Base-by-base conservation (phyloP, 2,113 vertebrate species). In the Platysternon megacephalum region DNA sequence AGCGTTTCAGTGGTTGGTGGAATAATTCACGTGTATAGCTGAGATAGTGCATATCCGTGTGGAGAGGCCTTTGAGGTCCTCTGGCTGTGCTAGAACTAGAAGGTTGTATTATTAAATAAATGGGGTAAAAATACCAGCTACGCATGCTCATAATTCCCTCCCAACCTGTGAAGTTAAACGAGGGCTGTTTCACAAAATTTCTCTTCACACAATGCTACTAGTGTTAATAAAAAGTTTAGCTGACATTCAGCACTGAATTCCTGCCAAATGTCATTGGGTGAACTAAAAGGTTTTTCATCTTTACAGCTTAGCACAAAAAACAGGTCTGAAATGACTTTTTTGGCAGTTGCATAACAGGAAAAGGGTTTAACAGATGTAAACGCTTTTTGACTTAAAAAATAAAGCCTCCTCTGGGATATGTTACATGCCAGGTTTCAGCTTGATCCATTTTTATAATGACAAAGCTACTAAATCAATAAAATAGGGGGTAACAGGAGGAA, bases 271-370 rank as follows among this genome's bases (percentile, higher is more conserved):
- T 94, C 91, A 87, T 10, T 86, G 82, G 68, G 58, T 93, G 96
- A 95, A 97, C 95, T 6, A 93, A 95, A 95, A 93, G 94, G 65
- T 86, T 94, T 97, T 86, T 95, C 91, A 90, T 93, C 90, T 95
- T 94, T 79, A 91, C 68, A 97, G 95, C 91, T 97, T 94, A 96
- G 84, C 61, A 82, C 51, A 58, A 93, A 97, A 81, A 1, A 0
- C 84, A 96, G n/a, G 42, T 87, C 90, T 87, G 91, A 93, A 91
- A 94, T 89, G 80, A 87, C 61, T 53, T 82, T n/a, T 32, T 44
- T 48, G 46, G 81, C 48, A 94, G 93, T 96, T 97, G 86, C 88
- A 0, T 97, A 97, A 97, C 95, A 95, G 55, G 61, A 89, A 96
- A 91, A 96, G 87, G 55, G 55, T 93, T 96, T 95, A 96, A 82